Percentiles rank a stretch among this genome's conserved stretches.
Evolutionary conservation across 2,113 vertebrate species (phyloP).

Genomic region (Apus apus): DNA sequence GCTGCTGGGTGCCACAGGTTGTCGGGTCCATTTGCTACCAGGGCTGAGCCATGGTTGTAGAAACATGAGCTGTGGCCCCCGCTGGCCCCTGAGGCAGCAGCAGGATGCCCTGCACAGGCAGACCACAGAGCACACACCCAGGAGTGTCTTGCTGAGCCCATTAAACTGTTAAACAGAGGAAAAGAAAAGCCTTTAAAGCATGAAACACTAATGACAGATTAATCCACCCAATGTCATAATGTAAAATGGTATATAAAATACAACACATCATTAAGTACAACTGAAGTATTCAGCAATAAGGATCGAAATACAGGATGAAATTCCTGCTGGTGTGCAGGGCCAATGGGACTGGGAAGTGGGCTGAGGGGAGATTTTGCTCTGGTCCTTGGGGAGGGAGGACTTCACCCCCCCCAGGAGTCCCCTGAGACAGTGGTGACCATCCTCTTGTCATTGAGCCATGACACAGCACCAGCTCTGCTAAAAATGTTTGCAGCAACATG

Average conservation of each 20-base stretch:
- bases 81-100: accelerated
- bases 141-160: background rate
- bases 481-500: background rate
- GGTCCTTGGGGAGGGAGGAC: background rate
- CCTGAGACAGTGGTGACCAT: accelerated
- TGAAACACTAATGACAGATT: slow-evolving; percentile 50
- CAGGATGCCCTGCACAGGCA: background rate
- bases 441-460: background rate
- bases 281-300: slow-evolving; percentile 63
- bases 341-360: accelerated
- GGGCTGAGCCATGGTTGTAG: background rate
- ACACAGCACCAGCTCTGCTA: background rate
- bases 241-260: slow-evolving; percentile 13
- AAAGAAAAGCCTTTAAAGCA: slow-evolving; percentile 45
- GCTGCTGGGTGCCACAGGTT: no score
- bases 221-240: slow-evolving; percentile 57
- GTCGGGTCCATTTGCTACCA: background rate
- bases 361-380: background rate
- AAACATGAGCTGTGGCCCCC: background rate
- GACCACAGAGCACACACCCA: slow-evolving; percentile 27
- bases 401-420: background rate
- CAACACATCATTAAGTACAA: slow-evolving; percentile 46
- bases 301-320: background rate
- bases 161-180: background rate
- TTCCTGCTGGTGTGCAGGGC: background rate